Conservation (phyloP, 1,140 invertebrate species). For the Vanessa tameamea region DNA sequence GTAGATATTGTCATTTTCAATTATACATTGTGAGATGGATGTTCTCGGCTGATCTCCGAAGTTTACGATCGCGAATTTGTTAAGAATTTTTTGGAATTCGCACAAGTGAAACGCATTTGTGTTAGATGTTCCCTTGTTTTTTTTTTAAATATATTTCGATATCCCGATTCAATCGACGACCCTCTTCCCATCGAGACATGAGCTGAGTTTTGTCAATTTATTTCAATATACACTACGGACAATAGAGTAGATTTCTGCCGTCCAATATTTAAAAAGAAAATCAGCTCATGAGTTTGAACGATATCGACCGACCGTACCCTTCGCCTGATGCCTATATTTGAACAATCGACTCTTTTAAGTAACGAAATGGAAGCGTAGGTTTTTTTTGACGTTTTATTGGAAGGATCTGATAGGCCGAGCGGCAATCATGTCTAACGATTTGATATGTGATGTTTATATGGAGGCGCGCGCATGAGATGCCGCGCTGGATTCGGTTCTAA, state of each 20-base stretch:
- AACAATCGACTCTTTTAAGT: conserved; percentile 13
- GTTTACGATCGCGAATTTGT: conserved; percentile 39
- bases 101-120: conserved; percentile 50
- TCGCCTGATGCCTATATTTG: conserved; percentile 21
- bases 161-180: conserved; percentile 6
- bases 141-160: conserved; percentile 36
- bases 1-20: conserved; percentile 17
- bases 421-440: conserved; percentile 37
- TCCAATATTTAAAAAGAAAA: conserved; percentile 35
- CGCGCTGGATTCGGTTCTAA: conserved; percentile 36
- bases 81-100: conserved; percentile 45
- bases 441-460: conserved; percentile 41
- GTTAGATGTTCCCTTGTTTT: conserved; percentile 48
- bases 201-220: conserved; percentile 28
- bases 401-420: conserved; percentile 18
- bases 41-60: conserved; percentile 28
- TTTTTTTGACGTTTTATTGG: conserved; percentile 33
- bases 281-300: conserved; percentile 31
- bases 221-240: conserved; percentile 38
- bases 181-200: conserved; percentile 1
- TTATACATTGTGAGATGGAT: conserved; percentile 20
- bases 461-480: conserved; percentile 53
- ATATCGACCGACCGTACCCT: conserved; percentile 26
- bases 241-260: conserved; percentile 45
- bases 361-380: conserved; percentile 14